Conservation (phyloP, 2,888 invertebrate genomes). For the Trypoxylon attenuatum region DNA sequence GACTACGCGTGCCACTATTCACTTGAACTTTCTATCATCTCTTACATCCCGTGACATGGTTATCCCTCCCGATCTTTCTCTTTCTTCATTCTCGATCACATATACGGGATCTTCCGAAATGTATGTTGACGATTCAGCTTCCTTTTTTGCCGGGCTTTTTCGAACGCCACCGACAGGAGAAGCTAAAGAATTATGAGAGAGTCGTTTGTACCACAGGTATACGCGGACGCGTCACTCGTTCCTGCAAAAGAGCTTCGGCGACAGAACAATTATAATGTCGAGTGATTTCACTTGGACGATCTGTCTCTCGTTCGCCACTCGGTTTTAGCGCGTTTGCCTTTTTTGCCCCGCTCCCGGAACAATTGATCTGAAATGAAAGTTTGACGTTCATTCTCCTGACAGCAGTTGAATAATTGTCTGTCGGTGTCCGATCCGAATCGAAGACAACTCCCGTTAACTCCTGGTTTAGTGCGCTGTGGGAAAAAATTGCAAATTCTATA, state of each 20-base stretch:
- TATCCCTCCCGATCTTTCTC: too few relatives aligned
- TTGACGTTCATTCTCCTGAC: too few relatives aligned
- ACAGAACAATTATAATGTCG: constrained; percentile 11
- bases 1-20: constrained; percentile 18
- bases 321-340: background rate
- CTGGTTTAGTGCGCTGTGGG: too few relatives aligned
- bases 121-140: background rate
- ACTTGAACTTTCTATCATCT: constrained; percentile 17
- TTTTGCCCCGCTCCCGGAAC: too few relatives aligned
- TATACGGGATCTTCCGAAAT: too few relatives aligned
- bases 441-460: too few relatives aligned
- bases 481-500: too few relatives aligned
- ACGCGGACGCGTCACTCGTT: background rate
- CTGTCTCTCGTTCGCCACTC: too few relatives aligned
- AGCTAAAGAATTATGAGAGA: constrained; percentile 21
- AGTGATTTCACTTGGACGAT: background rate
- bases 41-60: background rate
- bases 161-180: constrained; percentile 13
- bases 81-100: too few relatives aligned
- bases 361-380: too few relatives aligned
- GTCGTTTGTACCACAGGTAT: constrained; percentile 11
- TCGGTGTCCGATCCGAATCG: too few relatives aligned
- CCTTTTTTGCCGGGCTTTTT: background rate
- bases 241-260: background rate
- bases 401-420: too few relatives aligned